These are phyloP conservation scores for Geopemphigus sp. DNA, from an alignment of 1,140 invertebrate genomes.

Conservation along the genomic window DNA sequence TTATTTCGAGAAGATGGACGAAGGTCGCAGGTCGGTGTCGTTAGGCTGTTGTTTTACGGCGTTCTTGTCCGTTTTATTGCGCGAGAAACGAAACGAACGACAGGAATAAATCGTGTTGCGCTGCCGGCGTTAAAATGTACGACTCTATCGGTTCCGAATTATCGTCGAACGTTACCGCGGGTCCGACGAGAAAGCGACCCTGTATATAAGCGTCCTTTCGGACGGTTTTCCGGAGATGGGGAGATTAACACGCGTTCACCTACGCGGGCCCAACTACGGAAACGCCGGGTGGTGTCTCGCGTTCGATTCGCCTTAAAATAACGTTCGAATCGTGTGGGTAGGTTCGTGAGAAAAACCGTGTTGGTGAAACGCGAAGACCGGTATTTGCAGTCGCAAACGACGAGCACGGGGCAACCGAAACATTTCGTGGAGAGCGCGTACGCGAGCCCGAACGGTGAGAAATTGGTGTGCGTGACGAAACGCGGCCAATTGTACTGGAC, in stretches of 20 bases:
- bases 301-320: background rate
- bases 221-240: background rate
- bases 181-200: background rate
- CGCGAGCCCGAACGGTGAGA: conserved; percentile 61
- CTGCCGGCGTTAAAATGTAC: no score
- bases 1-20: background rate
- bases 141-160: no score
- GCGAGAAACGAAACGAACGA: no score
- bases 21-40: background rate
- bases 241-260: background rate
- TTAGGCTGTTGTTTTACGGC: no score
- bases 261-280: no score
- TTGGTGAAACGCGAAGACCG: background rate
- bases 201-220: background rate
- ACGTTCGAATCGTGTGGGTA: background rate
- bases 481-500: conserved; percentile 65
- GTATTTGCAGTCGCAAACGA: background rate
- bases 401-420: background rate
- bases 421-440: conserved; percentile 55
- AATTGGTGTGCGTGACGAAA: conserved; percentile 61
- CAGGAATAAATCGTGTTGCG: no score
- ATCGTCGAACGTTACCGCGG: no score
- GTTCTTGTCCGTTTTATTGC: no score
- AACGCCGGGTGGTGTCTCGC: no score
- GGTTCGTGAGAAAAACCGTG: background rate